phyloP scores from a whole-genome alignment of 2,888 invertebrate species.

The Pycnomerus fuliginosus region DNA sequence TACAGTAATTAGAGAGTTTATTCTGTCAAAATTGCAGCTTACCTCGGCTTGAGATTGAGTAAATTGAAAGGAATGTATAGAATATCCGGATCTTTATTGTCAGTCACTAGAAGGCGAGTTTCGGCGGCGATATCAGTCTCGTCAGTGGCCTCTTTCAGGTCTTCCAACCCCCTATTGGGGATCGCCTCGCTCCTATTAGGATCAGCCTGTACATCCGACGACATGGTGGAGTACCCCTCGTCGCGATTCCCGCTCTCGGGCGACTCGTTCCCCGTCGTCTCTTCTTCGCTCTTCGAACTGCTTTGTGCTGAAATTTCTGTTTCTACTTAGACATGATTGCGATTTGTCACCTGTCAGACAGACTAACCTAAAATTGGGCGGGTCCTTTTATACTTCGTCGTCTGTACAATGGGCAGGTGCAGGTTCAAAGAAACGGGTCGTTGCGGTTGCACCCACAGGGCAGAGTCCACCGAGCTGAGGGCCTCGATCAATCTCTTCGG shows the following conservation, averaged over 20 bases:
- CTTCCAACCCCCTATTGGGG: conserved; percentile 56
- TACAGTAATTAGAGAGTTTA: no score
- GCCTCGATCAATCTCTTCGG: conserved; percentile 64
- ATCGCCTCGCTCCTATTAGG: conserved; percentile 55
- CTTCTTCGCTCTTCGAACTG: conserved; percentile 59
- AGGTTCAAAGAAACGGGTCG: conserved; percentile 71
- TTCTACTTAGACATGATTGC: not conserved
- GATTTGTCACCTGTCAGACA: not conserved
- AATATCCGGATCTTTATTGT: conserved; percentile 64
- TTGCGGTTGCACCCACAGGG: conserved; percentile 67
- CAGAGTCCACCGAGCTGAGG: conserved; percentile 64
- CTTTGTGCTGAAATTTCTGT: conserved; percentile 48
- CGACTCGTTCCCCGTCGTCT: conserved; percentile 67
- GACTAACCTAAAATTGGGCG: conserved; percentile 51
- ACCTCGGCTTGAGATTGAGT: conserved; percentile 50
- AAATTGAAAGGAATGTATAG: conserved; percentile 69
- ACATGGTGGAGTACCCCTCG: conserved; percentile 84
- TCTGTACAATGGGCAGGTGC: conserved; percentile 61
- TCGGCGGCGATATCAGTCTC: conserved; percentile 64
- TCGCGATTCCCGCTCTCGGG: conserved; percentile 76
- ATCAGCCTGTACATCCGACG: conserved; percentile 76
- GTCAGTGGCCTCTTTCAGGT: conserved; percentile 72
- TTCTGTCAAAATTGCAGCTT: conserved; percentile 5
- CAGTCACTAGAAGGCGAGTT: conserved; percentile 59
- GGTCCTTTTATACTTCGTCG: conserved; percentile 52